Percentiles rank a stretch among this genome's conserved stretches.
Conservation (phyloP, 2,113 vertebrate species). For the Dolichallabes microphthalmus region DNA sequence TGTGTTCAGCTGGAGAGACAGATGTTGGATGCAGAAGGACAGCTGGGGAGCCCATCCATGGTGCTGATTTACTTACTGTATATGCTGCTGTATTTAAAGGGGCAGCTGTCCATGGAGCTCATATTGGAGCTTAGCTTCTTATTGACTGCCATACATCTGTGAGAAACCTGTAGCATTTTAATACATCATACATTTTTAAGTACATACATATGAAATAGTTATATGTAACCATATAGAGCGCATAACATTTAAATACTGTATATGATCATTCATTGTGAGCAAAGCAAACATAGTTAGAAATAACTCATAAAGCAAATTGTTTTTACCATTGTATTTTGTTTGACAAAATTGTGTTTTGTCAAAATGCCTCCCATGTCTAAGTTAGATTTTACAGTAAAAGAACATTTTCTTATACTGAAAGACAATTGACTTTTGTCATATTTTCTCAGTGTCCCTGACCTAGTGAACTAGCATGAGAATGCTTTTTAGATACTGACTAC, state of each 20-base stretch:
- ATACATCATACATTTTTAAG: background rate
- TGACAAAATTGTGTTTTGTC: background rate
- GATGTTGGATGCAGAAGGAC: slow-evolving; percentile 21
- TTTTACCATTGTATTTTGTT: too few relatives aligned
- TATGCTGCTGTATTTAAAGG: slow-evolving; percentile 12
- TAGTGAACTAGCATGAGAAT: too few relatives aligned
- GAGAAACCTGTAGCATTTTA: background rate
- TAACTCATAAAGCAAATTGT: background rate
- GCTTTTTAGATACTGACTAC: too few relatives aligned
- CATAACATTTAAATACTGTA: background rate
- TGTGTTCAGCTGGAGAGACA: slow-evolving; percentile 12
- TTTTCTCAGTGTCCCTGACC: too few relatives aligned
- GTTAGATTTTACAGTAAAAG: background rate
- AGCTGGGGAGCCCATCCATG: slow-evolving; percentile 7
- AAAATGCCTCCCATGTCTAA: background rate
- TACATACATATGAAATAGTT: background rate
- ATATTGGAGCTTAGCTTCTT: slow-evolving; percentile 6
- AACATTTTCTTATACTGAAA: too few relatives aligned
- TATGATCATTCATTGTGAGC: background rate
- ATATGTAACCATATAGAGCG: background rate
- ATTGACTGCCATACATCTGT: background rate
- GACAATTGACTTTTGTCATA: too few relatives aligned
- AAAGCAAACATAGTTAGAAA: background rate
- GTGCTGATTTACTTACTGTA: slow-evolving; percentile 23
- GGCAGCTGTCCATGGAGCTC: slow-evolving; percentile 21